Evolutionary conservation across 2,113 vertebrate species (phyloP), one percentile per base, ranked within the genome.

Genomic region (Pseudorasbora parva): DNA sequence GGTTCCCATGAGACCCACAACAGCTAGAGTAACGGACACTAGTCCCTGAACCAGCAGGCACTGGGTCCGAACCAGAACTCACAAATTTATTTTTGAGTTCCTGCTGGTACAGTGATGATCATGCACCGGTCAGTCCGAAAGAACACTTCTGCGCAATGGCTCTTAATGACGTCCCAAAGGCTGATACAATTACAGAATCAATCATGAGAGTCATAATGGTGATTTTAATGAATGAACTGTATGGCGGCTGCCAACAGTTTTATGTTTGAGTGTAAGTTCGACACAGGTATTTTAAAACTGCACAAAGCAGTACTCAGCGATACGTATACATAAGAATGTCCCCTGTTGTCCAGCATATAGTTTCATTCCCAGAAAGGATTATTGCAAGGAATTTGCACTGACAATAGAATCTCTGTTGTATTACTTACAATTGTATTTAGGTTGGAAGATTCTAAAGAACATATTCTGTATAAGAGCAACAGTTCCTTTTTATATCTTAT

Each of bases 1-100:
- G 5, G 54, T 92, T 93, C 90, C 88, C 92, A 93, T 89, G 80
- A 57, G 75, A 33, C 27, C 71, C 71, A 10, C 15, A 85, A 74
- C 82, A 85, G 64, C 59, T 85, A 81, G 82, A 83, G 64, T 15
- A 71, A 64, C 84, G 76, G 82, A 78, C 41, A 51, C 85, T 79
- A 64, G 64, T 57, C 82, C 68, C 69, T 84, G 85, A 64, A 82
- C 88, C 85, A 86, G 80, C 71, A 71, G 81, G 47, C 27, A 77
- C 51, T 71, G 30, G 78, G 68, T n/a, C 59, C 37, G 12, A 73
- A 69, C 45, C 57, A 75, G 54, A 57, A 59, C 37, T 69, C 17
- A 59, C 27, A 17, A 43, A 30, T 45, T 7, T 12, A 30, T 68
- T 56, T 54, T 76, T n/a, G 57, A 49, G 60, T 79, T 51, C 43